phyloP scores from a whole-genome alignment of 2,797 vertebrate genomes.

The Tarsius wallacei region DNA sequence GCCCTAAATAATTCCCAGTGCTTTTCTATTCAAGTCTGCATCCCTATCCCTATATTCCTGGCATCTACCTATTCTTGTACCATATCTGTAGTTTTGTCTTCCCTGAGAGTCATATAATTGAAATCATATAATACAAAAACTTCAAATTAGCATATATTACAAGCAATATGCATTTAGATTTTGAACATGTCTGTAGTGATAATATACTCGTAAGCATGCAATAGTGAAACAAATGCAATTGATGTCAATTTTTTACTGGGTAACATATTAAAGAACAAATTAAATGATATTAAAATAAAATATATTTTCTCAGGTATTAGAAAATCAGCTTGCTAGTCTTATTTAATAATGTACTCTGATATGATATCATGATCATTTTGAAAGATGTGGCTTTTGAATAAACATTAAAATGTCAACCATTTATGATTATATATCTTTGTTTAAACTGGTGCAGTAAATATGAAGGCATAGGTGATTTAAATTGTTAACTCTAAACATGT shows the following conservation, averaged over 20 bases:
- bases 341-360: slow-evolving; percentile 84
- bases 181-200: not conserved
- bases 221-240: slow-evolving; percentile 78
- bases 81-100: too few species aligned
- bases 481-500: slow-evolving; percentile 88
- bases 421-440: slow-evolving; percentile 87
- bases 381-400: slow-evolving; percentile 81
- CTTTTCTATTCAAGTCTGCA: not conserved
- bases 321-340: slow-evolving; percentile 79
- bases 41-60: not conserved
- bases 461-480: slow-evolving; percentile 78
- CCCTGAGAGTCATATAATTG: not conserved
- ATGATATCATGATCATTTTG: slow-evolving; percentile 78
- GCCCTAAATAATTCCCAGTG: not conserved
- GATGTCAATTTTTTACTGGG: slow-evolving; percentile 64
- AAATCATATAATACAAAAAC: not conserved
- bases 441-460: slow-evolving; percentile 82
- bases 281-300: slow-evolving; percentile 65
- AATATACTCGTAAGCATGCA: not conserved
- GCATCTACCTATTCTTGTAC: not conserved
- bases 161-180: not conserved
- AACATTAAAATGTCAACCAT: slow-evolving; percentile 83
- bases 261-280: slow-evolving; percentile 76
- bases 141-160: not conserved
- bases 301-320: slow-evolving; percentile 67